Percentiles rank a stretch among this genome's conserved stretches.
phyloP scores from a whole-genome alignment of 2,888 invertebrate genomes.

The Bibio marci region DNA sequence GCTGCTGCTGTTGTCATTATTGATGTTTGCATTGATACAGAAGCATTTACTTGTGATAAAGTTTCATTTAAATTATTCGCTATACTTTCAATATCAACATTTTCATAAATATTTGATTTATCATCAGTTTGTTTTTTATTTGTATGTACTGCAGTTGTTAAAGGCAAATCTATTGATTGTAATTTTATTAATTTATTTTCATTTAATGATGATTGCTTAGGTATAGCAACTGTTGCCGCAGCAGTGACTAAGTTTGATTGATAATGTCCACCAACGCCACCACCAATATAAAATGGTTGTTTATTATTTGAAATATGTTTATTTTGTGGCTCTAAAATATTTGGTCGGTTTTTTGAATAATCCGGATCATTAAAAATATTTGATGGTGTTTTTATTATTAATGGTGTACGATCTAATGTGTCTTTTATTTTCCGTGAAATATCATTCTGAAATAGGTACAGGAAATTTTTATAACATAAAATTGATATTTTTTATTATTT shows the following conservation, averaged over 20 bases:
- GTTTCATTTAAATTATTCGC: neutral
- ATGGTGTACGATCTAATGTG: conserved; percentile 56
- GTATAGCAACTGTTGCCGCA: conserved; percentile 3
- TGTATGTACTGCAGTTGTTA: neutral
- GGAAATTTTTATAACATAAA: conserved; percentile 5
- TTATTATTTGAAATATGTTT: too few relatives aligned
- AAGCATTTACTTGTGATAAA: too few relatives aligned
- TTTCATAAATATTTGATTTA: too few relatives aligned
- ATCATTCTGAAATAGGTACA: conserved; percentile 40
- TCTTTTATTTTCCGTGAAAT: conserved; percentile 54
- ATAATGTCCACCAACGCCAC: conserved; percentile 17
- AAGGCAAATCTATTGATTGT: neutral
- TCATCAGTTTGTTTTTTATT: too few relatives aligned
- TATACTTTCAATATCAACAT: neutral
- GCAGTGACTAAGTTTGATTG: conserved; percentile 20
- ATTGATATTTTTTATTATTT: conserved; percentile 6
- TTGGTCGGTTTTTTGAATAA: too few relatives aligned
- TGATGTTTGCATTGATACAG: too few relatives aligned
- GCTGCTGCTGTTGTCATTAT: too few relatives aligned
- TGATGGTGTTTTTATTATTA: conserved; percentile 43
- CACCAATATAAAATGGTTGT: neutral
- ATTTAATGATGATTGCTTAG: too few relatives aligned
- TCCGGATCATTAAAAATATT: too few relatives aligned
- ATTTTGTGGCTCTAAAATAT: too few relatives aligned
- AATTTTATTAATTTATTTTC: neutral